Percentiles rank a stretch among this genome's conserved stretches.
Conservation (phyloP, 1,140 invertebrate genomes). For the Musca vetustissima region DNA sequence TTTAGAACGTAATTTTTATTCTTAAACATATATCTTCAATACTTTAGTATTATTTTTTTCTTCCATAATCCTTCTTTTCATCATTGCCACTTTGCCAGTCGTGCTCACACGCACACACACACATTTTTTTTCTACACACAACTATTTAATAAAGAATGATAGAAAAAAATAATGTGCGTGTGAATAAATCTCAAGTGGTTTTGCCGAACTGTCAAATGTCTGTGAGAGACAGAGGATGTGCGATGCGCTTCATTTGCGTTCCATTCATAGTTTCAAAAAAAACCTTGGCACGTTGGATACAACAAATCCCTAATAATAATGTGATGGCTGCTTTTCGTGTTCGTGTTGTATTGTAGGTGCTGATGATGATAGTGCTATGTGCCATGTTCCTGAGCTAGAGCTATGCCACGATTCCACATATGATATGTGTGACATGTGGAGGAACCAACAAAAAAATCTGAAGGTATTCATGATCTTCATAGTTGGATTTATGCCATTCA, state of each 20-base stretch:
- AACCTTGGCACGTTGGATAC: constrained; percentile 1
- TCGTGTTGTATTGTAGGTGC: not conserved
- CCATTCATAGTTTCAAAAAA: constrained; percentile 9
- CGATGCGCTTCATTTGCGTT: constrained; percentile 11
- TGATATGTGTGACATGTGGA: too few relatives aligned
- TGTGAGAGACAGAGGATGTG: not conserved
- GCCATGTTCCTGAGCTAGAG: too few relatives aligned
- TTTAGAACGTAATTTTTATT: too few relatives aligned
- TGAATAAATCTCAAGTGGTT: constrained; percentile 24
- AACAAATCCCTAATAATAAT: not conserved
- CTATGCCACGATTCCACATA: too few relatives aligned
- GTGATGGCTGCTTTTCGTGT: not conserved
- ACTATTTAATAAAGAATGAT: not conserved
- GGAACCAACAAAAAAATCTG: too few relatives aligned
- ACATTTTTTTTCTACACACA: not conserved
- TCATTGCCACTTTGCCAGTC: not conserved
- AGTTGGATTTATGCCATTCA: too few relatives aligned
- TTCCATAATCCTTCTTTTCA: not conserved
- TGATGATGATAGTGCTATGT: too few relatives aligned
- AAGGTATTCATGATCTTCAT: too few relatives aligned
- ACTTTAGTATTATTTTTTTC: too few relatives aligned
- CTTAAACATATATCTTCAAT: too few relatives aligned
- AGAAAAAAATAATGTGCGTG: constrained; percentile 9
- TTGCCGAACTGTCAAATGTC: not conserved
- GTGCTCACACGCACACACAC: too few relatives aligned